Base-by-base conservation (phyloP, 2,797 vertebrate genomes). In the Micropoecilia bifurca region DNA sequence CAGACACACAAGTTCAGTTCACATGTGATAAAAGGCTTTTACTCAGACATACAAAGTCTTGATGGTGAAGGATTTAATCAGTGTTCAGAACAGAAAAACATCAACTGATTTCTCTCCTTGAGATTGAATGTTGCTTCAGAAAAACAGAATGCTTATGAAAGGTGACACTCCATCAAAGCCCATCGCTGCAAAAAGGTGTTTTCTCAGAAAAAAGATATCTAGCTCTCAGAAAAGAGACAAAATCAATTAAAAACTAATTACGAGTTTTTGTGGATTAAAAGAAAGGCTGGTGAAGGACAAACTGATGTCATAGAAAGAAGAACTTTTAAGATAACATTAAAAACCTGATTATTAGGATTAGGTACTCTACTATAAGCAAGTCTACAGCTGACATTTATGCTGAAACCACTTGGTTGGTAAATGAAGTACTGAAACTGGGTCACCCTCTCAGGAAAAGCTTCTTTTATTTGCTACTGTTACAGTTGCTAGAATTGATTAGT, bases 1-100 rank as follows among this genome's bases (percentile, higher is more conserved):
- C 79, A 80, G 85, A 45, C 28, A 82, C 14, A 85, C 6, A 66
- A 59, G 61, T 14, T 57, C 33, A 36, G n/a, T 50, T 53, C 3
- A 71, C 41, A 30, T 30, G 39, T 76, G 25, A 14, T 7, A 73
- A 8, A 61, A 25, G 20, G 3, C 4, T 69, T 69, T 69, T 45
- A 46, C 25, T 16, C 41, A 71, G 68, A 28, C n/a, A 46, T 30
- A 13, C 20, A 69, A 10, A 66, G 18, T 25, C 36, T 25, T 22
- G 22, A 68, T 41, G 63, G 36, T 68, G 20, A 41, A 68, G 33
- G 36, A 22, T 41, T 63, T 18, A 16, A 63, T 33, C 30, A 18
- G 1, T 10, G 1, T 25, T 25, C 20, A 10, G 63, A 66, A 18
- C 36, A 39, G 3, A 7, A 8, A 20, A 66, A 39, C 61, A 4